A percentile compares a stretch with the other conserved stretches of the same genome.
Evolutionary conservation across 2,797 vertebrate genomes (phyloP).

Genomic region (Taenioides sp.): DNA sequence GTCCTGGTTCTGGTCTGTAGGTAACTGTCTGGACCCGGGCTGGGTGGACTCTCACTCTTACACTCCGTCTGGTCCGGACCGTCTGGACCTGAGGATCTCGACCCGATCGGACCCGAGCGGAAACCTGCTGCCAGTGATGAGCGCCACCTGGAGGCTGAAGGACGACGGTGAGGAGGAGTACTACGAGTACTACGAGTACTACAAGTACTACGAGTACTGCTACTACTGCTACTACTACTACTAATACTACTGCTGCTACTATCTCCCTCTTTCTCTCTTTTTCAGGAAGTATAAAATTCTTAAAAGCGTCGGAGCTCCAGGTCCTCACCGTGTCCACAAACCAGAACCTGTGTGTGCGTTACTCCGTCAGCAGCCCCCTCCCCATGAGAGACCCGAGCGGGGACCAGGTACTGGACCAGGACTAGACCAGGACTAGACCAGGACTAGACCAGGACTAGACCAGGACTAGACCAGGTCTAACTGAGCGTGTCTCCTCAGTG

Average conservation of each 20-base stretch:
- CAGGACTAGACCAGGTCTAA: background rate
- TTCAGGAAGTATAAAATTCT: conserved; percentile 55
- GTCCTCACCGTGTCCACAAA: conserved; percentile 59
- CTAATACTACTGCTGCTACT: no score
- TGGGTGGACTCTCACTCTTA: conserved; percentile 30
- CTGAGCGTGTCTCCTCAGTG: conserved; percentile 58
- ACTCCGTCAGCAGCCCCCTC: conserved; percentile 52
- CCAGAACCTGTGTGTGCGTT: conserved; percentile 69
- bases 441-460: background rate
- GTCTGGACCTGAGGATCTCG: background rate
- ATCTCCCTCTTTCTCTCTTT: no score
- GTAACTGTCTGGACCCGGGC: conserved; percentile 61
- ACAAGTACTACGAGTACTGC: no score
- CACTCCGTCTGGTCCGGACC: conserved; percentile 67
- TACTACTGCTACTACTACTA: no score
- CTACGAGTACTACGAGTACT: no score
- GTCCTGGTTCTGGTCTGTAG: conserved; percentile 36
- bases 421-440: background rate
- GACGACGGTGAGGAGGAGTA: conserved; percentile 68
- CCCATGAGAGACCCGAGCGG: conserved; percentile 33
- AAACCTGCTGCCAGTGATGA: conserved; percentile 62
- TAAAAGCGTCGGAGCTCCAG: conserved; percentile 70
- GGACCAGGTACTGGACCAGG: conserved; percentile 50
- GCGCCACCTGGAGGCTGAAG: conserved; percentile 64
- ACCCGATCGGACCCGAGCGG: conserved; percentile 20